Evolutionary conservation across 2,113 vertebrate genomes (phyloP).

Genomic region (Corvus moneduloides): DNA sequence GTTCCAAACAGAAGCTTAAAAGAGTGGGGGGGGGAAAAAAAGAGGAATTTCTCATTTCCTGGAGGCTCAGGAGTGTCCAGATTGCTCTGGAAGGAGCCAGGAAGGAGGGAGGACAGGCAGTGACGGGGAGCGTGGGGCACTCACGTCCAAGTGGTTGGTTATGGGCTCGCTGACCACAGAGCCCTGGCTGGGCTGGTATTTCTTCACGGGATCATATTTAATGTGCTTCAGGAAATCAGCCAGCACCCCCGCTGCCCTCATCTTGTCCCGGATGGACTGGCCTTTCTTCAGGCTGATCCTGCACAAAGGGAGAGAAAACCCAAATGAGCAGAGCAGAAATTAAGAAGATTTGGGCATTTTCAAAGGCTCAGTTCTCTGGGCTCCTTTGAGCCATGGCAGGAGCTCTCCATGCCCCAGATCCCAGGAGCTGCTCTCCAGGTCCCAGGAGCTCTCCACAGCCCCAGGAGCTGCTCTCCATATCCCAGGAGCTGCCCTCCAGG

Average conservation of each 20-base stretch:
- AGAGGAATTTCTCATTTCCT: fast-evolving
- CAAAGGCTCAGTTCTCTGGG: fast-evolving
- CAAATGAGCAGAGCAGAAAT: background rate
- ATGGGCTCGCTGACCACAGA: slow-evolving; percentile 67
- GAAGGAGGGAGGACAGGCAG: background rate
- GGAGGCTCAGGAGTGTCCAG: background rate
- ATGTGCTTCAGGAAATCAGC: slow-evolving; percentile 55
- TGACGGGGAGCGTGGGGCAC: background rate
- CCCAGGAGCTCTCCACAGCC: background rate
- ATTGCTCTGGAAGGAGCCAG: background rate
- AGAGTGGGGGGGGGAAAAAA: background rate
- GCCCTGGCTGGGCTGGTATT: slow-evolving; percentile 40
- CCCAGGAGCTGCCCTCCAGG: background rate
- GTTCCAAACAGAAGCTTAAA: background rate
- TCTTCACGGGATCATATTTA: slow-evolving; percentile 61
- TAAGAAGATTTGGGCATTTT: background rate
- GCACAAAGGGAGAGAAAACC: background rate
- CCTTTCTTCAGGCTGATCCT: slow-evolving; percentile 76
- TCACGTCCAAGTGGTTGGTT: slow-evolving; percentile 79
- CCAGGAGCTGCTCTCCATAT: background rate
- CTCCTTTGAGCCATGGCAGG: fast-evolving
- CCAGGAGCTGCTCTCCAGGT: background rate
- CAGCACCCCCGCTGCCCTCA: slow-evolving; percentile 75
- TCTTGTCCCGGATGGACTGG: slow-evolving; percentile 73
- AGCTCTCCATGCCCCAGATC: background rate